Percentiles rank a stretch among this genome's conserved stretches.
Evolutionary conservation across 2,113 vertebrate species (phyloP).

Genomic region (Dicaeum eximium): DNA sequence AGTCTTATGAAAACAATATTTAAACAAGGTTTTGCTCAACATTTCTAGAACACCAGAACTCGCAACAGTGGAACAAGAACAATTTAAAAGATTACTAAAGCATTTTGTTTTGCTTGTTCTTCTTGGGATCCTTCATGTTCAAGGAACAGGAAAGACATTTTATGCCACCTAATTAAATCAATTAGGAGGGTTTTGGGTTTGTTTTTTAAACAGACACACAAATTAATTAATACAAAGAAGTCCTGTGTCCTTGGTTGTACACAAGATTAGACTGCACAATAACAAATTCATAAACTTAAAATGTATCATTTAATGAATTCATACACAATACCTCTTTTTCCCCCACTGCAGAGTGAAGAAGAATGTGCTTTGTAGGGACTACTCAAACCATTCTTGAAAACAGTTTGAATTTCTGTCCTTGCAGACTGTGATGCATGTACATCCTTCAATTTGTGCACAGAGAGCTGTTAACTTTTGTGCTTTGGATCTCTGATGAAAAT

Average conservation of each 20-base stretch:
- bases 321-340: background rate
- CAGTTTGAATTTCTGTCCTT: background rate
- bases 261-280: background rate
- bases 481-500: background rate
- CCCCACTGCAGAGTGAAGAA: background rate
- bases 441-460: background rate
- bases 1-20: background rate
- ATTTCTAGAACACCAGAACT: background rate
- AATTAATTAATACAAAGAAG: background rate
- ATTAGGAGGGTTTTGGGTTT: accelerated
- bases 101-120: background rate
- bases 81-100: background rate
- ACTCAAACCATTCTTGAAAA: background rate
- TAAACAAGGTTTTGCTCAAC: background rate
- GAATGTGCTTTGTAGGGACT: background rate
- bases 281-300: background rate
- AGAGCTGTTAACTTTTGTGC: background rate
- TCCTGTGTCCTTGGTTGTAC: background rate
- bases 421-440: background rate
- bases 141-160: background rate
- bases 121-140: background rate
- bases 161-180: background rate
- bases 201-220: background rate
- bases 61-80: background rate
- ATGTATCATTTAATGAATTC: background rate